Evolutionary conservation across 37 sponge, comb jelly and placozoan genomes (phyloP).

Genomic region (Eunapius fragilis): DNA sequence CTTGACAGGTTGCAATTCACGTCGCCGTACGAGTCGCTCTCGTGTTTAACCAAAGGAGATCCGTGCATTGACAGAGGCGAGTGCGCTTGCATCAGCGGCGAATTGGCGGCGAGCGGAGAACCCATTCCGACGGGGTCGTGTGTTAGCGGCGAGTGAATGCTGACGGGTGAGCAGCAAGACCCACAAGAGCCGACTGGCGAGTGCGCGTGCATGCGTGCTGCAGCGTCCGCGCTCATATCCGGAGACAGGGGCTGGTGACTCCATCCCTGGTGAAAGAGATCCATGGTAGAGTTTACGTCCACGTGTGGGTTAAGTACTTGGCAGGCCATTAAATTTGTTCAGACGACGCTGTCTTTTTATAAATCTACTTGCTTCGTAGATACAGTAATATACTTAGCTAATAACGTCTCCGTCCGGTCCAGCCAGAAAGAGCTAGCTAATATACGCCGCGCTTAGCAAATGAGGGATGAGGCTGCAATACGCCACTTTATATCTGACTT

Average conservation of each 20-base stretch:
- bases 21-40: neutral
- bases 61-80: conserved; percentile 37
- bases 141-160: conserved; percentile 41
- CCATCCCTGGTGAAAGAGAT: conserved; percentile 54
- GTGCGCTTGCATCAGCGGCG: conserved; percentile 39
- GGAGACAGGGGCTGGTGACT: conserved; percentile 55
- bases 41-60: neutral
- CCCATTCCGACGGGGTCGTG: conserved; percentile 31
- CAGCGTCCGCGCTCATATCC: conserved; percentile 20
- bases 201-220: conserved; percentile 25
- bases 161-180: conserved; percentile 36
- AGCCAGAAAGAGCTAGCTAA: neutral
- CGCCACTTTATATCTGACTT: neutral
- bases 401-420: neutral
- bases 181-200: conserved; percentile 45
- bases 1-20: conserved; percentile 9
- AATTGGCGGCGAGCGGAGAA: conserved; percentile 36
- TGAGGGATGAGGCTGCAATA: neutral
- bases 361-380: neutral
- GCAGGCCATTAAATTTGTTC: conserved; percentile 27
- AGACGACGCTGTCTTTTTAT: neutral
- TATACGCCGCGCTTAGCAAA: neutral
- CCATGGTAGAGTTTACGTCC: conserved; percentile 26
- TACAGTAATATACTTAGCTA: neutral
- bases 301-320: conserved; percentile 41